Evolutionary conservation across 2,113 vertebrate genomes (phyloP), one percentile per base, ranked within the genome.

Genomic region (Lamprotornis superbus): DNA sequence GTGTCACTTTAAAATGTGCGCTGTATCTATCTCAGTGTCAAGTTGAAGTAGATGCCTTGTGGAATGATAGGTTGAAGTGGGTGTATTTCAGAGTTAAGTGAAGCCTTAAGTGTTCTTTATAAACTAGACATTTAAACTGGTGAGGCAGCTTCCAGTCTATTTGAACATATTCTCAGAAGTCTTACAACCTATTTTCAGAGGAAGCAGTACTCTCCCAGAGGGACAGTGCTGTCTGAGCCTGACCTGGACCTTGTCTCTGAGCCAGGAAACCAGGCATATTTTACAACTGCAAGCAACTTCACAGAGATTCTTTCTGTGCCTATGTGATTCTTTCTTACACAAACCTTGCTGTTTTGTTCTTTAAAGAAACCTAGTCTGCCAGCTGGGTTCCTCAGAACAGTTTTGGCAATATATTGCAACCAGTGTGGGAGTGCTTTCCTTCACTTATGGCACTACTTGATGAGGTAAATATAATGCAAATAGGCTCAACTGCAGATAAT

Each of bases 181-280:
- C 69, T 30, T 68, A 25, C 17, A 81, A 27, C 7, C 3, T 56
- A 3, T 71, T 95, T 88, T 75, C n/a, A 71, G 57, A 17, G 33
- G 20, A 75, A 82, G 25, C 12, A 70, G 17, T 39, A 55, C 9
- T 68, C 19, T 75, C 20, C 30, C n/a, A 49, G 24, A 63, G 11
- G 15, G 30, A n/a, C 2, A 0, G 9, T 52, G 40, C 0, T 0
- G 12, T 70, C n/a, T 63, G 12, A 70, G 68, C 25, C 22, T 94
- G 49, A 53, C 15, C 9, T 13, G 4, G 40, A 46, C 1, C 1
- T 42, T 44, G 17, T 33, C 33, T 82, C n/a, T 67, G 64, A 81
- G 50, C 9, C 6, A 3, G 55, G 42, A 88, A 86, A 35, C 5
- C 2, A 1, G 15, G 11, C 4, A 22, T 46, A 33, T 9, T 87